These are phyloP conservation scores for Mungos mungo DNA, from an alignment of 2,113 vertebrate species.

Conservation along the genomic window DNA sequence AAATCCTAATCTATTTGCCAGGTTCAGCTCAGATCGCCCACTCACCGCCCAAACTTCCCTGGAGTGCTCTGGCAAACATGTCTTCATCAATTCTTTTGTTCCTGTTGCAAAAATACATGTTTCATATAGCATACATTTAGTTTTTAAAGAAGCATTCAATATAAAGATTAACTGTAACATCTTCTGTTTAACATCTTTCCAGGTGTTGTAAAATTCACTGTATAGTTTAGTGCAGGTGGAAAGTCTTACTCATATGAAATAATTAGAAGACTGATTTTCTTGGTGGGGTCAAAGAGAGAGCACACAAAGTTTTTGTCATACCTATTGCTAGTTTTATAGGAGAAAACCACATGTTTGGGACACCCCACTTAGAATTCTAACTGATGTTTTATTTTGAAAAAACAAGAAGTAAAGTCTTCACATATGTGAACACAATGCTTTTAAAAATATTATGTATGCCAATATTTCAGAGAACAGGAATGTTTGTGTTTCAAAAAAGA, in stretches of 20 bases:
- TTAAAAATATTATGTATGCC: background rate
- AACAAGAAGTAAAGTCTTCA: background rate
- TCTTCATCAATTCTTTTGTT: background rate
- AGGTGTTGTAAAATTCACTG: background rate
- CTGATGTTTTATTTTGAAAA: background rate
- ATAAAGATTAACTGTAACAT: background rate
- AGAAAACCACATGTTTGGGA: background rate
- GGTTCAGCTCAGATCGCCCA: background rate
- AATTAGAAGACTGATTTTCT: background rate
- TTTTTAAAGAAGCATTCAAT: background rate
- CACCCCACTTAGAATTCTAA: background rate
- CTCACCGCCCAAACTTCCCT: background rate
- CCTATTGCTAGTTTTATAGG: background rate
- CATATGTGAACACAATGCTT: background rate
- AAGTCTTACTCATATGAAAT: constrained; percentile 10
- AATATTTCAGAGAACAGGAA: background rate
- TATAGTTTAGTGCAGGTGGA: background rate
- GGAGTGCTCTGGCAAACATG: background rate
- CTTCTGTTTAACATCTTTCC: background rate
- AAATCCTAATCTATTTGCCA: background rate
- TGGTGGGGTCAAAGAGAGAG: background rate
- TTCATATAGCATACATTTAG: background rate
- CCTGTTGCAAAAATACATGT: background rate
- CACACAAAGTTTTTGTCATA: background rate
- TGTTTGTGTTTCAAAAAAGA: background rate